Evolutionary conservation across 2,797 vertebrate species (phyloP), one percentile per base, ranked within the genome.

Genomic region (Hafferia zeledoni): DNA sequence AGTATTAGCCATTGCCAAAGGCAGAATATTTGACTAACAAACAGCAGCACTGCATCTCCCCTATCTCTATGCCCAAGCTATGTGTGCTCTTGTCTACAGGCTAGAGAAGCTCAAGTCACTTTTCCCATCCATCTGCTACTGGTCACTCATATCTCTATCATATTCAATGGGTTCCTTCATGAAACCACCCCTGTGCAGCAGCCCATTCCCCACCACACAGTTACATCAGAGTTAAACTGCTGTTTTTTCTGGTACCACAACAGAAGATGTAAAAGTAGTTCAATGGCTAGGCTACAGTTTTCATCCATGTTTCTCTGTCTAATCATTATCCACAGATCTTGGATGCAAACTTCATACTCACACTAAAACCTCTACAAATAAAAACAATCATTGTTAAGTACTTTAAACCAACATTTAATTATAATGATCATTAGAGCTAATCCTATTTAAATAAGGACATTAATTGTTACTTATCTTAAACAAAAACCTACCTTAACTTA

Each of bases 71-170:
- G 15, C 17, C 17, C n/a, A 31, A 69, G 12, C 17, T 43, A 1
- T 5, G 3, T 30, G 30, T 53, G 24, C 22, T 61, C 15, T 50
- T 53, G 17, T 3, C 5, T 6, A 13, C 1, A 20, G n/a, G 4
- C 30, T n/a, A 50, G 22, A 50, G 47, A 5, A 20, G 8, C 17
- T 67, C 39, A 80, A 17, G 47, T 39, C 35, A 50, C 27, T 39
- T 92, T 86, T 43, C 20, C 43, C 23, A 44, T 23, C 9, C 9
- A 10, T 5, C 46, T 61, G 17, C 31, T 80, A 4, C 31, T 47
- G 24, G 5, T 47, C 55, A 60, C 3, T 7, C 1, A 1, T 1
- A 0, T 47, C 11, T 65, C 20, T 77, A 11, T 41, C 18, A 57
- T n/a, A 24, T 83, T 92, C 52, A 46, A 35, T 41, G 17, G 5